Evolutionary conservation across 2,888 invertebrate genomes (phyloP), one percentile per base, ranked within the genome.

Genomic region (Eupithecia centaureata): DNA sequence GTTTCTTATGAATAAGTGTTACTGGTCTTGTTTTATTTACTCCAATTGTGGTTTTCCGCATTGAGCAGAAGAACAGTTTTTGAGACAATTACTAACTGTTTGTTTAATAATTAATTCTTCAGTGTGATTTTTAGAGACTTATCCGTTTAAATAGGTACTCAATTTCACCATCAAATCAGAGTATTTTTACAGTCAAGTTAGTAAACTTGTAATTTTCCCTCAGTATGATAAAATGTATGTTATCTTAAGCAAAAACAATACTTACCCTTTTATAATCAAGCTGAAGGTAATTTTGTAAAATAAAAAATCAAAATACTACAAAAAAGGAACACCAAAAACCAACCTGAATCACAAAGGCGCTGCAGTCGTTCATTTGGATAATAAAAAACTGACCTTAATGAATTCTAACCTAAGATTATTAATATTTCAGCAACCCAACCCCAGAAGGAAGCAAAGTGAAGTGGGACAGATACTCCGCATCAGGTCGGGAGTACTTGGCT

Each of bases 401-500:
- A n/a, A n/a, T n/a, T n/a, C n/a, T n/a, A n/a, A n/a, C n/a, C n/a
- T 8, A 56, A 1, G 3, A 22, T 38, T 30, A 25, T 12, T 42
- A 42, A 30, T 42, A 25, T 80, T 82, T 38, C 77, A 93, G 93
- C 47, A 84, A 89, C 69, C 92, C 92, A 5, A 85, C 81, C 1
- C 80, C 86, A 47, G 84, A 86, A 28, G 76, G 83, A 2, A 77
- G 77, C 1, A 82, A 79, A 0, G 67, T 86, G 0, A 80, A 75
- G n/a, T 94, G 94, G 94, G 79, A 81, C 5, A 86, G 85, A 0
- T 87, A 82, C 70, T 82, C 79, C 0, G 51, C 74, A 2, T 35
- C 74, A 0, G 76, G 71, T 0, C 85, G 82, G 69, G 87, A 90
- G 65, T 93, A 87, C 61, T 73, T 93, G 59, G 78, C 82, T 12